These are phyloP conservation scores for Leuciscus waleckii DNA, from an alignment of 2,797 vertebrate genomes.

Conservation along the genomic window DNA sequence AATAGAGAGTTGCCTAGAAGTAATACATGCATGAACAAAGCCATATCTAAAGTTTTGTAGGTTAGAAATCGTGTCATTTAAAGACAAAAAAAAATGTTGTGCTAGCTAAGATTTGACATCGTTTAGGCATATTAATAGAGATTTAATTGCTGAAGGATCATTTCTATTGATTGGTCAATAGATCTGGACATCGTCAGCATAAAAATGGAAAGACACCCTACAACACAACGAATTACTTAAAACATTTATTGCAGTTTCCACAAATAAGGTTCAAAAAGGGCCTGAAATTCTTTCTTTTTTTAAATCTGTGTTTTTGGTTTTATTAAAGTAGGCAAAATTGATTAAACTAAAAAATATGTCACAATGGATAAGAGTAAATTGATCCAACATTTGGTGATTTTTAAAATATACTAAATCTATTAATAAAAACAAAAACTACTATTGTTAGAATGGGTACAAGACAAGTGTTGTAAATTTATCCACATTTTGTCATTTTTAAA, in stretches of 20 bases:
- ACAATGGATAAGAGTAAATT: not conserved
- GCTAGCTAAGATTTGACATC: not conserved
- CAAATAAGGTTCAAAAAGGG: not conserved
- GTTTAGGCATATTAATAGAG: not conserved
- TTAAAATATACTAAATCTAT: not conserved
- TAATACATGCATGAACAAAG: not conserved
- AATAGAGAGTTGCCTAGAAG: no score
- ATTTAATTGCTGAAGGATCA: not conserved
- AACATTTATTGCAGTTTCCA: not conserved
- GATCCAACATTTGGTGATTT: not conserved
- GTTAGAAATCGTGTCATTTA: no score
- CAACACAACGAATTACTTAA: not conserved
- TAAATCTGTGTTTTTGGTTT: no score
- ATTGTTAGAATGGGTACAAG: no score
- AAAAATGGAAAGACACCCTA: not conserved
- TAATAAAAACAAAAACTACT: no score
- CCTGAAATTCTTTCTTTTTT: no score
- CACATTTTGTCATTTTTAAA: no score
- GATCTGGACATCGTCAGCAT: not conserved
- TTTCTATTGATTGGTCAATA: not conserved
- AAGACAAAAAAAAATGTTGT: not conserved
- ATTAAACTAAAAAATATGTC: not conserved
- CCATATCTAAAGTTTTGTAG: no score
- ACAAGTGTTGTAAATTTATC: no score
- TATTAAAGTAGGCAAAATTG: not conserved